Conservation (phyloP, 64 coral and sea anemone species). For the Pachyseris speciosa region DNA sequence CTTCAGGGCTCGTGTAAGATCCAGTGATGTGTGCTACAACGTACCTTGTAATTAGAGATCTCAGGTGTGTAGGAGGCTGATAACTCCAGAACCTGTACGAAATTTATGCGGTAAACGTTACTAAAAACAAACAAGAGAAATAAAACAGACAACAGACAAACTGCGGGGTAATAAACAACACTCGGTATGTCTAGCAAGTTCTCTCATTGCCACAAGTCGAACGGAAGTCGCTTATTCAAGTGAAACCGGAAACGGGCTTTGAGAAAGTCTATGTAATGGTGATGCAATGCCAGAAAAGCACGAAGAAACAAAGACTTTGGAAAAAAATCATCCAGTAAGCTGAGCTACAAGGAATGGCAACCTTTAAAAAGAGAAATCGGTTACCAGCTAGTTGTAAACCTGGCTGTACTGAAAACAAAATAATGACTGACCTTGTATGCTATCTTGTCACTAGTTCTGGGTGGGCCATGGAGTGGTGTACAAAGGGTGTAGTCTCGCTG, state of each 20-base stretch:
- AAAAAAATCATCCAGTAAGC: too few relatives aligned
- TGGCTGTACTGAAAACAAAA: neutral
- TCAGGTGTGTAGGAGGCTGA: conserved; percentile 79
- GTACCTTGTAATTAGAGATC: conserved; percentile 76
- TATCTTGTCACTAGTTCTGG: conserved; percentile 49
- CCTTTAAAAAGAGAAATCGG: neutral
- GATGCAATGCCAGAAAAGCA: too few relatives aligned
- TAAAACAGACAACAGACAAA: neutral
- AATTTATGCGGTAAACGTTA: neutral
- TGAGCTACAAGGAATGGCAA: neutral
- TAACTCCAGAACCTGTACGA: conserved; percentile 63
- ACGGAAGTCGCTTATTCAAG: too few relatives aligned
- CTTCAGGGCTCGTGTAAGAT: too few relatives aligned
- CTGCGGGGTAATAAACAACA: too few relatives aligned
- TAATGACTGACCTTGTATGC: conserved; percentile 68
- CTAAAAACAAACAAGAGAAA: neutral
- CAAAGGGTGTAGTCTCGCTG: conserved; percentile 61
- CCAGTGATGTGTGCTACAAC: too few relatives aligned
- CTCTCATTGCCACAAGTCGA: too few relatives aligned
- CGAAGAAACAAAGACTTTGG: too few relatives aligned
- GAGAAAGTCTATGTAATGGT: too few relatives aligned
- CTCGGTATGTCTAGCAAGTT: too few relatives aligned
- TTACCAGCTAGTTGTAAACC: neutral
- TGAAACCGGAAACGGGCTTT: too few relatives aligned
- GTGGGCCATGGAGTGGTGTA: conserved; percentile 59